These are phyloP conservation scores for Apogon talboti DNA, from an alignment of 2,797 vertebrate genomes.

Conservation along the genomic window DNA sequence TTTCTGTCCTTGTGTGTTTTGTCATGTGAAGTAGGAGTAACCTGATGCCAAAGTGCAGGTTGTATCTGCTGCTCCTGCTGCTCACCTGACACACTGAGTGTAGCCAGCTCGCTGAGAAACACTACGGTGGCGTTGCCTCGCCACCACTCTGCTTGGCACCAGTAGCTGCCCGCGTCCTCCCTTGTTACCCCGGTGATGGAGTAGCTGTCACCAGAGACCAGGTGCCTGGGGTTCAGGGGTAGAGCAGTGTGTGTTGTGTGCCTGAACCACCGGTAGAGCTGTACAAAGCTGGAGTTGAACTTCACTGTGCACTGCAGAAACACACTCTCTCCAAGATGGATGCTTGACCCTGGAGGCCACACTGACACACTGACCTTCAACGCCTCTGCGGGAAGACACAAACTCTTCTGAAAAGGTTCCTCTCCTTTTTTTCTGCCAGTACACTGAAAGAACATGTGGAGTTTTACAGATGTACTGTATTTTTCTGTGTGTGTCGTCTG, in stretches of 20 bases:
- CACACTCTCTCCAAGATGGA: conserved; percentile 66
- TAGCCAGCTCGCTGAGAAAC: conserved; percentile 21
- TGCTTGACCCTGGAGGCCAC: conserved; percentile 61
- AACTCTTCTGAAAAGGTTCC: not conserved
- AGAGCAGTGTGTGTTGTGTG: not conserved
- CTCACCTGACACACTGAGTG: conserved; percentile 72
- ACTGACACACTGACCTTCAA: conserved; percentile 47
- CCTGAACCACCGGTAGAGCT: conserved; percentile 62
- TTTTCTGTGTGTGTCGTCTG: not conserved
- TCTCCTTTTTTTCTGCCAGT: not conserved
- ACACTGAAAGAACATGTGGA: not conserved
- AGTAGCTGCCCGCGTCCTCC: conserved; percentile 61
- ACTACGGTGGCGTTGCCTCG: conserved; percentile 23
- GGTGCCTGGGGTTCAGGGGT: conserved; percentile 43
- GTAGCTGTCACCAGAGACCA: conserved; percentile 59
- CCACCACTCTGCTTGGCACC: conserved; percentile 53
- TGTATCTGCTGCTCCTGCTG: not conserved
- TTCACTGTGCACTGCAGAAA: conserved; percentile 56
- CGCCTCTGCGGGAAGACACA: conserved; percentile 50
- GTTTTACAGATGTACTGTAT: not conserved
- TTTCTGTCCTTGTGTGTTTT: not conserved
- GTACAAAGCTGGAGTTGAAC: conserved; percentile 27
- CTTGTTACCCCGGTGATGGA: conserved; percentile 57
- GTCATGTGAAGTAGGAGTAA: conserved; percentile 10
- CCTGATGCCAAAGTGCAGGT: conserved; percentile 6